These are phyloP conservation scores for Thermophis baileyi DNA, from an alignment of 2,113 vertebrate genomes.

Conservation along the genomic window DNA sequence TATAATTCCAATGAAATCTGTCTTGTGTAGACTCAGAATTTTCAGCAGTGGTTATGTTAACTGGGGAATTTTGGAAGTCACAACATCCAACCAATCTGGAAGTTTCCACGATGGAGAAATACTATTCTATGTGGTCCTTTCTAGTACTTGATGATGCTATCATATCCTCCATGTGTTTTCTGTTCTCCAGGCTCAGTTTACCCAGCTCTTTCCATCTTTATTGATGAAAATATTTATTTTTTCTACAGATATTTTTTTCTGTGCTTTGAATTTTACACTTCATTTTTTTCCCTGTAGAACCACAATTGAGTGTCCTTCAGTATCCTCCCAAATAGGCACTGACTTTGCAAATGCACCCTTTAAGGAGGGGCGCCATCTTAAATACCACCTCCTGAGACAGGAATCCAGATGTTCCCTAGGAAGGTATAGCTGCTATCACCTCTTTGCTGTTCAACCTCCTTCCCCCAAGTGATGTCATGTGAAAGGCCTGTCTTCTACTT, in stretches of 20 bases:
- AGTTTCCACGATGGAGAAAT: background rate
- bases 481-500: constrained; percentile 36
- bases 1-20: background rate
- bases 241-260: background rate
- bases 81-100: background rate
- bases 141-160: background rate
- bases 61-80: background rate
- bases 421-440: background rate
- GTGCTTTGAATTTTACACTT: background rate
- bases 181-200: background rate
- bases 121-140: background rate
- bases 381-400: background rate
- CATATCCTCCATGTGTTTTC: background rate
- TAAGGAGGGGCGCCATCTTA: no score
- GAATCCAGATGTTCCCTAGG: background rate
- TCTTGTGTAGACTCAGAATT: background rate
- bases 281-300: background rate
- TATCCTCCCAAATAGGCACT: background rate
- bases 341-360: background rate
- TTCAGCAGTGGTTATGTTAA: background rate
- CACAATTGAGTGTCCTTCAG: background rate
- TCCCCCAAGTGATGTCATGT: no score
- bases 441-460: background rate
- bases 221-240: background rate
- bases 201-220: background rate